These are phyloP conservation scores for Eucera pruinosa DNA, from an alignment of 2,888 invertebrate species.

Conservation along the genomic window DNA sequence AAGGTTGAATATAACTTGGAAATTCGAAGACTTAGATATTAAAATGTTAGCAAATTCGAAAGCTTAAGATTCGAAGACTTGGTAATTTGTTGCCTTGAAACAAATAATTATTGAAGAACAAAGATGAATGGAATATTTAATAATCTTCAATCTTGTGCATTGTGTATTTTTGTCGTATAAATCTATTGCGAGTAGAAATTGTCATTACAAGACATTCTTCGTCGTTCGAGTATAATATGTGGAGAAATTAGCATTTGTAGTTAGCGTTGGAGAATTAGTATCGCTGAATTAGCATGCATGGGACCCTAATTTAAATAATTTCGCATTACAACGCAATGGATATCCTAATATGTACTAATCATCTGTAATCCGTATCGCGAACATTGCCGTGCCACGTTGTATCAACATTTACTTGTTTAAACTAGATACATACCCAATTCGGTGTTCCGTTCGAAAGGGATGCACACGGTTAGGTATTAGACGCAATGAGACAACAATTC, in stretches of 20 bases:
- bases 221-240: not conserved
- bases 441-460: conserved; percentile 18
- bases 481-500: not conserved
- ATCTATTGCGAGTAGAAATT: too few species aligned
- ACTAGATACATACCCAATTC: conserved; percentile 27
- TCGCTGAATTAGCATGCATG: not conserved
- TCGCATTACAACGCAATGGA: conserved; percentile 26
- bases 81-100: too few species aligned
- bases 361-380: conserved; percentile 45
- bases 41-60: too few species aligned
- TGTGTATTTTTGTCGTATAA: too few species aligned
- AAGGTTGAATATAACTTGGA: too few species aligned
- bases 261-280: too few species aligned
- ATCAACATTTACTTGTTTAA: conserved; percentile 58
- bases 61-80: too few species aligned
- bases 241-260: not conserved
- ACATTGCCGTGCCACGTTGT: conserved; percentile 25
- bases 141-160: too few species aligned
- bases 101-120: too few species aligned
- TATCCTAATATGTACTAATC: conserved; percentile 53
- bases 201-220: too few species aligned
- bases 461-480: conserved; percentile 12
- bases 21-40: too few species aligned
- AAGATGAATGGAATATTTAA: too few species aligned
- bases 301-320: conserved; percentile 35